Evolutionary conservation across 2,113 vertebrate genomes (phyloP), one percentile per base, ranked within the genome.

Genomic region (Sapajus apella): DNA sequence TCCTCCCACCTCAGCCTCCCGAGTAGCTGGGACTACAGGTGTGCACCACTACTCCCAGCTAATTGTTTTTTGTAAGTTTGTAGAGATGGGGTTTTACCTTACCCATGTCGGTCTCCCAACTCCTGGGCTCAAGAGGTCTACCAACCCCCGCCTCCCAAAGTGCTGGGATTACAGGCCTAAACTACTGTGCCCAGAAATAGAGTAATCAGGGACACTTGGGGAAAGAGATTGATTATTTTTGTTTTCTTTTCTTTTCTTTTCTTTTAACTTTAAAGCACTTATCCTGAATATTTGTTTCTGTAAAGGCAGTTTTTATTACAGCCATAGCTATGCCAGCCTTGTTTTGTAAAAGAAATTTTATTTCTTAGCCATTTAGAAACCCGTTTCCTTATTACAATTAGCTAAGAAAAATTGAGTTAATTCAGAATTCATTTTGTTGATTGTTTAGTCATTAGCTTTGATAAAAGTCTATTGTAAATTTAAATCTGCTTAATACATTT

Each of bases 381-480:
- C 11, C 14, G 8, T 83, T 84, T 56, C 32, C 64, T 91, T 72
- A 83, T 30, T 84, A 9, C 13, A 95, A 0, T 70, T 89, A 25
- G 10, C 16, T 89, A 77, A 72, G 61, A 75, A 79, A 90, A 72
- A 64, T 88, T 43, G 55, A 72, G 18, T 77, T 76, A 89, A 35
- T 86, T 95, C 45, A 47, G 23, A 80, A 89, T 66, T 76, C 40
- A 88, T 70, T 95, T 96, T 81, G 16, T 76, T 95, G 16, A n/a
- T n/a, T 86, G 4, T 79, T 61, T 75, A 45, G 8, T 47, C 27
- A 45, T 76, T 91, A 81, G n/a, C 56, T 77, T 56, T 55, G 83
- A 52, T 91, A 80, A 25, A 9, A 4, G 73, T 85, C 40, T 94
- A 35, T 10, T 40, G 5, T 80, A 45, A 68, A 25, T 73, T 45